Base-by-base conservation (phyloP, 2,888 invertebrate species). In the Himalopsyche japonica region DNA sequence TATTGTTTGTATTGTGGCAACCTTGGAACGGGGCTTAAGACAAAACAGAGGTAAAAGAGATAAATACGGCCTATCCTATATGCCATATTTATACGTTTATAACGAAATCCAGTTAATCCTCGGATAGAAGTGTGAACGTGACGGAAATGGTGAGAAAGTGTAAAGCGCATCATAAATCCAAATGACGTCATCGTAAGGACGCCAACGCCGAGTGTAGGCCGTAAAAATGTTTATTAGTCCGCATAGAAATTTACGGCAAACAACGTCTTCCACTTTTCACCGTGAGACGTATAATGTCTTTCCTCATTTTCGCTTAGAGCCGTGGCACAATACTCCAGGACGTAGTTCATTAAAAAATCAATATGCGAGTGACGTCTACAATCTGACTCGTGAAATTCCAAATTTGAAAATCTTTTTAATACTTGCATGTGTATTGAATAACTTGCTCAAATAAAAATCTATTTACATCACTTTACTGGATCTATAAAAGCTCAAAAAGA, bases 141-240 rank as follows among this genome's bases (percentile, higher is more conserved):
- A 85, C 81, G 57, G 57, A 57, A 57, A 57, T 57, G 83, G 79
- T 57, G 83, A 43, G 37, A 81, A 84, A 78, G 84, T 84, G 84
- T 81, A 81, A 84, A 84, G 79, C 81, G 81, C 57, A 79, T 43
- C 84, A 84, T 86, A 86, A 86, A 86, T 86, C 84, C 86, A 82
- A 84, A 84, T 86, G 86, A 86, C 83, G 86, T 86, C 86, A 84
- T 86, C 86, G 79, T 80, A 47, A 78, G 84, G 84, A 86, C 79
- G 82, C 81, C 76, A 70, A 81, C 49, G 78, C 81, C 57, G 57
- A 57, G 57, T 57, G 84, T 70, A 80, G 83, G 84, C 80, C 82
- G 57, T 86, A 86, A 86, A 86, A 86, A 84, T 84, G 84, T 86
- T 86, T 86, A 86, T 86, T 86, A 86, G 84, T 86, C 81, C 86